Evolutionary conservation across 1,140 invertebrate genomes (phyloP), one percentile per base, ranked within the genome.

Genomic region (Magallana ariakensis): DNA sequence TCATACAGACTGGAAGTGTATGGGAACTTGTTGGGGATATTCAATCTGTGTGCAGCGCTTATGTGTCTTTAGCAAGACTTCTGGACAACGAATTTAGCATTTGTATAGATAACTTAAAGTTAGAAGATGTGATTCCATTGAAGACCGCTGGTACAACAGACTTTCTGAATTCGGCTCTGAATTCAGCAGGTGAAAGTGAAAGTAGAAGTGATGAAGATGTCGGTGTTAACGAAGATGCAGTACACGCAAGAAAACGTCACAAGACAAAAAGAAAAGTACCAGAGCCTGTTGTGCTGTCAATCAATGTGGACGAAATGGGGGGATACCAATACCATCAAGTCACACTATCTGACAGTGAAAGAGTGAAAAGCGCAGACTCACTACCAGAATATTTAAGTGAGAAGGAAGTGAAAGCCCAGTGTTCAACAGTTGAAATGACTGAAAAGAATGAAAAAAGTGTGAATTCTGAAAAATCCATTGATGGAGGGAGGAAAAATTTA

Each of bases 1-100:
- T 75, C 22, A 3, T 75, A 26, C 66, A 75, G 66, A 26, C 66
- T 8, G 66, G 66, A 10, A 33, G 11, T 26, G 66, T 75, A 4
- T 75, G 66, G 66, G 66, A 75, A 75, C 22, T 75, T 5, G 66
- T 75, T 26, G 66, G 66, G 11, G 15, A 26, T 26, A 75, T 75
- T 10, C 66, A 75, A 26, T 75, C 66, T 22, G 66, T 75, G 10
- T 33, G 2, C 10, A 33, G 22, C 4, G 66, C 66, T 11, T 26
- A 75, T 33, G 19, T 33, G 22, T 19, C 66, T 4, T 26, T 75
- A 6, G 19, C 66, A 22, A 75, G 22, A 26, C 66, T 75, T 22
- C 22, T 75, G 6, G 66, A 75, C 22, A 13, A 13, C 22, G 66
- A 75, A 26, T 75, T 75, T 75, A 19, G 33, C 19, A 75, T 75